Evolutionary conservation across 1,140 invertebrate genomes (phyloP).

Genomic region (Drosophila jambulina): DNA sequence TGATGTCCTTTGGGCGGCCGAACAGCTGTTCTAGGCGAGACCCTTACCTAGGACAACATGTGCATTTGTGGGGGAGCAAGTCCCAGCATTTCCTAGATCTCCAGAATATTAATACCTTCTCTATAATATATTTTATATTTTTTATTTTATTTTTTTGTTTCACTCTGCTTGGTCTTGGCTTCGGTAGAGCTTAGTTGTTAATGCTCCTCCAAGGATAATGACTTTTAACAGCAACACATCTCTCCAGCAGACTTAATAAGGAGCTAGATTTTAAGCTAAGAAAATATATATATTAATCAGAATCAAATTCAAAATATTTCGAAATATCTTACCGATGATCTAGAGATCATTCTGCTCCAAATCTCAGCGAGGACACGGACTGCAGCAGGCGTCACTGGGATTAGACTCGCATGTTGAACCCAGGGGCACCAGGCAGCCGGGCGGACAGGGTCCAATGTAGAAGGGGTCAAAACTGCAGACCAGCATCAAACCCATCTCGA

Average conservation of each 20-base stretch:
- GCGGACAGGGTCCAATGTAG: conserved; percentile 58
- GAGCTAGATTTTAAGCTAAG: neutral
- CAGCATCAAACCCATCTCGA: conserved; percentile 24
- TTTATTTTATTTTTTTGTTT: neutral
- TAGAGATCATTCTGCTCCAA: neutral
- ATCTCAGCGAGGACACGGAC: conserved; percentile 10
- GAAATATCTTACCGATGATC: neutral
- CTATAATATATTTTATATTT: no score
- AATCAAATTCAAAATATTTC: neutral
- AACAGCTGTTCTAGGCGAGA: conserved; percentile 66
- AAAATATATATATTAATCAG: neutral
- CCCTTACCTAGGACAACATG: conserved; percentile 77
- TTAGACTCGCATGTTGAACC: neutral
- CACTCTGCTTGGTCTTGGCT: neutral
- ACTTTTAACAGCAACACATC: conserved; percentile 28
- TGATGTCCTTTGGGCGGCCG: neutral
- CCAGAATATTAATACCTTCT: no score
- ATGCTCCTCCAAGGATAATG: conserved; percentile 15
- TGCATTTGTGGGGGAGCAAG: conserved; percentile 2
- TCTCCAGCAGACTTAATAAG: conserved; percentile 17
- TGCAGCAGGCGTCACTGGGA: conserved; percentile 30
- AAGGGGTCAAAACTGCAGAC: conserved; percentile 48
- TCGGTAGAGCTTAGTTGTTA: neutral
- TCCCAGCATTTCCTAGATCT: no score
- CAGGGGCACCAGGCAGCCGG: conserved; percentile 17